Evolutionary conservation across 2,888 invertebrate species (phyloP).

Genomic region (Platycheirus albimanus): DNA sequence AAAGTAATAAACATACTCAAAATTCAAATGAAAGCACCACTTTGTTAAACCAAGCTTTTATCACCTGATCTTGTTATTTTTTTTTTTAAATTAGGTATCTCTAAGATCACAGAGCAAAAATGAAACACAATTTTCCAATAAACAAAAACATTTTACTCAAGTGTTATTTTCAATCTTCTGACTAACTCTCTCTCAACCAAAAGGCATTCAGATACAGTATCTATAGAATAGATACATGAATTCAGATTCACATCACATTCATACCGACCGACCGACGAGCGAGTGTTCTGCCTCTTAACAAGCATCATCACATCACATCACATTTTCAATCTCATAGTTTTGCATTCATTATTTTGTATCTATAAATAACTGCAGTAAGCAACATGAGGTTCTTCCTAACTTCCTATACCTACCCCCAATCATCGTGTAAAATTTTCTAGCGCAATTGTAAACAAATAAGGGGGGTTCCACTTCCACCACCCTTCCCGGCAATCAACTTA

Average conservation of each 20-base stretch:
- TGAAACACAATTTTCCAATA: neutral
- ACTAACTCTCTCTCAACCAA: conserved; percentile 48
- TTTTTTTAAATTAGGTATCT: no score
- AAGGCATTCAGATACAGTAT: neutral
- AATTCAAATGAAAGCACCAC: no score
- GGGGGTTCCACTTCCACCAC: neutral
- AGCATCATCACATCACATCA: conserved; percentile 33
- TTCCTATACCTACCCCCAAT: neutral
- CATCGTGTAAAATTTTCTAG: conserved; percentile 3
- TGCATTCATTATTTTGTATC: conserved; percentile 27
- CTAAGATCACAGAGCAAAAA: no score
- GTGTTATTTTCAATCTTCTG: conserved; percentile 57
- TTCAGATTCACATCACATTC: no score
- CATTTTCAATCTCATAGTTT: conserved; percentile 33
- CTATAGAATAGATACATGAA: no score
- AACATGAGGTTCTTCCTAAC: conserved; percentile 1
- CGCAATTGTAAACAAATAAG: conserved; percentile 53
- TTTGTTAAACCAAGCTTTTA: no score
- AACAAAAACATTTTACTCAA: conserved; percentile 61
- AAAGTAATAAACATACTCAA: no score
- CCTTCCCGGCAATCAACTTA: neutral
- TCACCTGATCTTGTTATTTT: no score
- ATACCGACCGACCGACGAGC: no score
- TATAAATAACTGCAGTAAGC: conserved; percentile 27
- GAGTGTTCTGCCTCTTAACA: conserved; percentile 27